phyloP scores from a whole-genome alignment of 2,113 vertebrate genomes.

The Oreotrochilus melanogaster region DNA sequence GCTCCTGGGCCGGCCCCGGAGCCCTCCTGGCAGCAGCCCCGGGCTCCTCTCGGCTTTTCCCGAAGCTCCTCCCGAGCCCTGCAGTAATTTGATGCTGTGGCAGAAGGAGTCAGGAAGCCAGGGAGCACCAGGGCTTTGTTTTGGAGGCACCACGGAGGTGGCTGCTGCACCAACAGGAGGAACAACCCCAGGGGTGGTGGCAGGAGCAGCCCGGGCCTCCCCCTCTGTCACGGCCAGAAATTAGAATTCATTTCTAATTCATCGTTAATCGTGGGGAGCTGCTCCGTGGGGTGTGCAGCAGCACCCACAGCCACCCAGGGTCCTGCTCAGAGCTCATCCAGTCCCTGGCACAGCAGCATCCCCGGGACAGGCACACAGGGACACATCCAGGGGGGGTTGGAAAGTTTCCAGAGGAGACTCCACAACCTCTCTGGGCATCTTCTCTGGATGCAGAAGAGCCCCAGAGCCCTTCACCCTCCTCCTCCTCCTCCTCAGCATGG shows the following conservation, averaged over 20 bases:
- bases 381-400: too few relatives aligned
- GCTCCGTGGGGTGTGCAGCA: rapidly evolving
- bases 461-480: background rate
- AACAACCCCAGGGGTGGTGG: background rate
- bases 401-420: too few relatives aligned
- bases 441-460: too few relatives aligned
- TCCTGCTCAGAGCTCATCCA: too few relatives aligned
- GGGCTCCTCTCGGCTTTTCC: background rate
- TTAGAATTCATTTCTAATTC: background rate
- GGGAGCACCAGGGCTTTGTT: background rate
- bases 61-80: background rate
- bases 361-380: too few relatives aligned
- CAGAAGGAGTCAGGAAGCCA: background rate
- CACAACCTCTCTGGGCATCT: too few relatives aligned
- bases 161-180: background rate
- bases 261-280: background rate
- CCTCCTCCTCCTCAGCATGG: rapidly evolving
- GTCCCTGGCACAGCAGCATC: too few relatives aligned
- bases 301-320: too few relatives aligned
- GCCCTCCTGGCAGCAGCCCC: background rate
- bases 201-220: rapidly evolving
- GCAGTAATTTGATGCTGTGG: rapidly evolving
- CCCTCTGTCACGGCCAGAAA: background rate
- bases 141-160: background rate
- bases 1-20: rapidly evolving